Evolutionary conservation across 2,888 invertebrate species (phyloP).

Genomic region (Choreutis nemorana): DNA sequence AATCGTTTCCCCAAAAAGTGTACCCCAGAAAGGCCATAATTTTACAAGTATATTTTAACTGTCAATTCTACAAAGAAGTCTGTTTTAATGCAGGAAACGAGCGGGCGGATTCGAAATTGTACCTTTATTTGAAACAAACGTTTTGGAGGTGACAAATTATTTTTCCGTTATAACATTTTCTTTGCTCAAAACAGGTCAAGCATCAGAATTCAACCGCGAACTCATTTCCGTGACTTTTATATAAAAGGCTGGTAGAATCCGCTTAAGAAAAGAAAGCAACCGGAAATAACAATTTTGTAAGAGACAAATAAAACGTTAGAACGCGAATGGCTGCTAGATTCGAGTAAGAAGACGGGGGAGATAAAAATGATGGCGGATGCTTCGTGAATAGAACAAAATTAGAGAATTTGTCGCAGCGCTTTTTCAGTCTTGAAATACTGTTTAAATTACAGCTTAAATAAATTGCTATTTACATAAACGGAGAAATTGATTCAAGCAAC

Average conservation of each 20-base stretch:
- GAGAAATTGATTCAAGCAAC: no score
- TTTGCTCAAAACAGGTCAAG: slow-evolving; percentile 39
- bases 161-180: slow-evolving; percentile 32
- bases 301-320: slow-evolving; percentile 61
- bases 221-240: slow-evolving; percentile 55
- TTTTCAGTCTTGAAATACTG: slow-evolving; percentile 36
- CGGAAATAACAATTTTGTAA: slow-evolving; percentile 63
- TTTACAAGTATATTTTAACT: no score
- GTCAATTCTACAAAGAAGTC: background rate
- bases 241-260: slow-evolving; percentile 47
- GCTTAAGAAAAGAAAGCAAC: slow-evolving; percentile 53
- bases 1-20: no score
- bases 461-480: slow-evolving; percentile 22
- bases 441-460: slow-evolving; percentile 46
- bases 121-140: slow-evolving; percentile 1
- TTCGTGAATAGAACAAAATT: slow-evolving; percentile 56
- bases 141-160: slow-evolving; percentile 21
- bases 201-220: slow-evolving; percentile 37
- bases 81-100: no score
- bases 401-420: slow-evolving; percentile 52
- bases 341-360: slow-evolving; percentile 56
- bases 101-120: no score
- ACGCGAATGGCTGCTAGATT: slow-evolving; percentile 45
- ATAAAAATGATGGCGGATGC: slow-evolving; percentile 64
- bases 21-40: no score